phyloP scores from a whole-genome alignment of 2,797 vertebrate species.

The Lindbergichthys nudifrons region DNA sequence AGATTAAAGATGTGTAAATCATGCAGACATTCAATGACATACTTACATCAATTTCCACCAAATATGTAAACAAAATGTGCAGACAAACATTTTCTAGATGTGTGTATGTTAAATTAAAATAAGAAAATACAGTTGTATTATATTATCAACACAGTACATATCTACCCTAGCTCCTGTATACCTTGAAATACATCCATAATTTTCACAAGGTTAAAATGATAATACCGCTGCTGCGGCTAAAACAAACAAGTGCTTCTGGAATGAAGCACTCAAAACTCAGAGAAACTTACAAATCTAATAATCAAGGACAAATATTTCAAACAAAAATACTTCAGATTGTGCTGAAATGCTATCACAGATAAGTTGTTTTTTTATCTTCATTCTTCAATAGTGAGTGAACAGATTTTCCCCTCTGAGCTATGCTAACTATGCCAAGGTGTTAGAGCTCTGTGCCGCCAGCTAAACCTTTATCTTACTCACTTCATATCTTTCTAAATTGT shows the following conservation, averaged over 20 bases:
- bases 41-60: background rate
- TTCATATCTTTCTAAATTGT: constrained; percentile 12
- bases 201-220: background rate
- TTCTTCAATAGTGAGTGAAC: background rate
- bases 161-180: background rate
- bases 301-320: background rate
- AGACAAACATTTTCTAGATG: background rate
- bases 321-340: background rate
- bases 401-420: background rate
- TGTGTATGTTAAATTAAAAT: background rate
- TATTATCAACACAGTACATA: background rate
- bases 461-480: constrained; percentile 37
- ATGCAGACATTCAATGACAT: background rate
- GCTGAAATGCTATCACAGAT: background rate
- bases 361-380: background rate
- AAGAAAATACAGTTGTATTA: background rate
- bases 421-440: background rate
- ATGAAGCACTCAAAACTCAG: background rate
- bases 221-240: background rate
- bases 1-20: background rate
- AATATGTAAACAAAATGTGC: background rate
- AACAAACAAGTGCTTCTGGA: background rate
- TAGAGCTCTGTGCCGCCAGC: constrained; percentile 20
- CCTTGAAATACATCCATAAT: background rate
- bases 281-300: background rate